Base-by-base conservation (phyloP, 1,140 invertebrate genomes). In the Metopolophium dirhodum region DNA sequence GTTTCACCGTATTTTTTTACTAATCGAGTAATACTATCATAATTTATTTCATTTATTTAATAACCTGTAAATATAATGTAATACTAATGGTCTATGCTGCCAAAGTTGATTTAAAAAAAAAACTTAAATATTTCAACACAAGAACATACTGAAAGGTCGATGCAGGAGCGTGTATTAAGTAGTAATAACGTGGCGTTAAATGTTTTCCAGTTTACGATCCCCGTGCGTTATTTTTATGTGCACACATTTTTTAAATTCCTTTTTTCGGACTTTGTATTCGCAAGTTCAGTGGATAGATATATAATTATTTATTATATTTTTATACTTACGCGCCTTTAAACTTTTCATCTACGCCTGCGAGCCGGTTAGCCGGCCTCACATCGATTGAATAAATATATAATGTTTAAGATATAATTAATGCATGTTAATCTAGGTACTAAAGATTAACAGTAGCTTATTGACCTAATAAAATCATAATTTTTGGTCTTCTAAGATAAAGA, bases 371-470 rank as follows among this genome's bases (percentile, higher is more conserved):
- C 6, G 30, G 11, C 11, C 61, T 18, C 14, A n/a, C 1, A n/a
- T 77, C 61, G 14, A 77, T 77, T n/a, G 61, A n/a, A 77, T n/a
- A n/a, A n/a, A 77, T 18, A 77, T 77, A n/a, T 20, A n/a, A 4
- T 37, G 2, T 68, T n/a, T 68, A 77, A 77, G 4, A n/a, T n/a
- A 18, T 6, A 77, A 6, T 77, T 77, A 77, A 77, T 77, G n/a
- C 30, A 77, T 14, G n/a, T 77, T 77, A 77, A 77, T 77, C 61
- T 77, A 77, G n/a, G 30, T 77, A 77, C 14, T 77, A n/a, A 77
- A n/a, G 61, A 77, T 77, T 77, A 77, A 77, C 61, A 77, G 61
- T 77, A 77, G 61, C 30, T 77, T 77, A 77, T 77, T n/a, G 30
- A 6, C n/a, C 61, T 77, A 35, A 77, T 4, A 77, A 77, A 35